Evolutionary conservation across 2,797 vertebrate genomes (phyloP), one percentile per base, ranked within the genome.

Genomic region (Molothrus aeneus): DNA sequence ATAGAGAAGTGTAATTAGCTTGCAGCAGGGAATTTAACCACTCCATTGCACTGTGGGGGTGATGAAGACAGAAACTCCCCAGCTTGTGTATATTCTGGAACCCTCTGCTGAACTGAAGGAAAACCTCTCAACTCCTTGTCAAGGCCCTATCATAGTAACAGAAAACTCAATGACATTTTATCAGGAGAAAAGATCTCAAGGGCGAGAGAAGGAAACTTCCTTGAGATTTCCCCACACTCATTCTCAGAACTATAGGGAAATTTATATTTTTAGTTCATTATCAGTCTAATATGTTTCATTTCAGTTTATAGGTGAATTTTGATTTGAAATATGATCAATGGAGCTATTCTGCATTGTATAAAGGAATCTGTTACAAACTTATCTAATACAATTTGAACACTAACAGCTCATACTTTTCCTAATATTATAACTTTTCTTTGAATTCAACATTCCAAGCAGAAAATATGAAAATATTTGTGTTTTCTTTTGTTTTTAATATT

Each of bases 1-100:
- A 71, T 20, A 72, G 57, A 94, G 74, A 86, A 90, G 56, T 61
- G 48, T 81, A 95, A 95, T 97, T 96, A 95, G 14, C 82, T 77
- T 75, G n/a, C 80, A 69, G 48, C 40, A 79, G 85, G 77, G 90
- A 79, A 66, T 90, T 86, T 86, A 57, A 81, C 47, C 65, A 85
- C n/a, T 74, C 48, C 18, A 38, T 54, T 61, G 40, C 59, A 54
- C 61, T 28, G 9, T 54, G 65, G 47, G 59, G 45, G 73, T 80
- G 59, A 71, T 47, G 61, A 81, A 86, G 75, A 79, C 32, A 66
- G 61, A 71, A 91, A 78, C 9, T 72, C 40, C 12, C 13, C 29
- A 71, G 31, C 11, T 11, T 29, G 2, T 36, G 21, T 43, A 38
- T 66, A 54, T 88, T 81, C 51, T 90, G 73, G 40, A 91, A 36